These are phyloP conservation scores for Peromyscus attwateri DNA, from an alignment of 2,797 vertebrate species.

Conservation along the genomic window DNA sequence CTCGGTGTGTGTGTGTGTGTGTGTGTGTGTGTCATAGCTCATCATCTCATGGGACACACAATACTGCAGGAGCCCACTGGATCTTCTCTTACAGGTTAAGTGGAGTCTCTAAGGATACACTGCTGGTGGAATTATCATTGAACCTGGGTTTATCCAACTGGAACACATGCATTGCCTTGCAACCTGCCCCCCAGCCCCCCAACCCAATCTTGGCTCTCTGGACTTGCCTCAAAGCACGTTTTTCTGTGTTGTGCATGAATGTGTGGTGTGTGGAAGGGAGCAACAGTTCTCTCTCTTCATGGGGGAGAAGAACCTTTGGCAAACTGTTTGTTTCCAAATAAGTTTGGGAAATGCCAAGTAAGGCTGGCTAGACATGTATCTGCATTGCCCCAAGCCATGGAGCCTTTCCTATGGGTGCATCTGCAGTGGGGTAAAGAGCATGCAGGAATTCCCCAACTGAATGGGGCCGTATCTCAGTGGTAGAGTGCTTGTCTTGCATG, in stretches of 20 bases:
- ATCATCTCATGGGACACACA: background rate
- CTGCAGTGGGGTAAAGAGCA: background rate
- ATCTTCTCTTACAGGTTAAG: background rate
- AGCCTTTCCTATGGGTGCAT: background rate
- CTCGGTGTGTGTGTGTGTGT: background rate
- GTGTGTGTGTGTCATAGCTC: fast-evolving
- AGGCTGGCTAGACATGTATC: background rate
- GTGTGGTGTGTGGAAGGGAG: background rate
- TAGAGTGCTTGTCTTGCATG: background rate
- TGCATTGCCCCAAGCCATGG: background rate
- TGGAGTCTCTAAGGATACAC: background rate
- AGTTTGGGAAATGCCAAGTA: background rate
- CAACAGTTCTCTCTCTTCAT: background rate
- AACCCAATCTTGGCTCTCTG: background rate
- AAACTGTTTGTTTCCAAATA: background rate
- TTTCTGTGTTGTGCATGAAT: background rate
- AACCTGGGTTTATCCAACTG: background rate
- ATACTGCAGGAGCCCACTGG: too few relatives aligned
- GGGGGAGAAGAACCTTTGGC: background rate
- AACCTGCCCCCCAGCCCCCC: background rate
- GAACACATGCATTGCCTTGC: background rate
- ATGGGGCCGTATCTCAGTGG: background rate
- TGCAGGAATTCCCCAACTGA: background rate
- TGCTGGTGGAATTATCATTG: background rate
- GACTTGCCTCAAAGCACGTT: background rate